Conservation (phyloP, 1,140 invertebrate genomes). For the Drosophila persimilis region DNA sequence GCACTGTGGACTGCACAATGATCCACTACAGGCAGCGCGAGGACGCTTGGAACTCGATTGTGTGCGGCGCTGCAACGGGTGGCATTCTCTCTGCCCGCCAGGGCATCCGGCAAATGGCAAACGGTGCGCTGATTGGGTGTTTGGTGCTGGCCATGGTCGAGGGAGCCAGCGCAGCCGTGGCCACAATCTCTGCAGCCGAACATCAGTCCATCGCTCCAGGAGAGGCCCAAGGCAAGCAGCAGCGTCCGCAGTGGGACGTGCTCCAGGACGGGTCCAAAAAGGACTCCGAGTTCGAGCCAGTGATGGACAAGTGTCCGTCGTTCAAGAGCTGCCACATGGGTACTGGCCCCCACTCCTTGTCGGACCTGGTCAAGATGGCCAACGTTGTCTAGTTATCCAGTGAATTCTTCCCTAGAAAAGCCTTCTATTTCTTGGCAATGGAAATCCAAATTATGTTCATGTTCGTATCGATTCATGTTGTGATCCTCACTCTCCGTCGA, state of each 20-base stretch:
- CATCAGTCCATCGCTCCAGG: background rate
- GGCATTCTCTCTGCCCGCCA: slow-evolving; percentile 63
- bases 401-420: background rate
- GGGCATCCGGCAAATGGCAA: slow-evolving; percentile 66
- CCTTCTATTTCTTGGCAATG: background rate
- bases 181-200: slow-evolving; percentile 63
- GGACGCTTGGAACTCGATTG: slow-evolving; percentile 68
- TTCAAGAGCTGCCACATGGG: slow-evolving; percentile 4
- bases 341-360: slow-evolving; percentile 23
- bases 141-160: slow-evolving; percentile 65
- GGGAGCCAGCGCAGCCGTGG: slow-evolving; percentile 57
- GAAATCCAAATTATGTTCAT: slow-evolving; percentile 50
- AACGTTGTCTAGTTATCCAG: slow-evolving; percentile 37
- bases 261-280: background rate
- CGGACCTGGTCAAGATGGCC: slow-evolving; percentile 51
- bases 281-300: slow-evolving; percentile 38
- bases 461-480: background rate
- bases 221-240: background rate
- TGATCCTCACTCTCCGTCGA: too few species aligned
- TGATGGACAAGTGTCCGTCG: slow-evolving; percentile 46
- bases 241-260: slow-evolving; percentile 52
- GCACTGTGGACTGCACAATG: slow-evolving; percentile 64
- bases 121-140: slow-evolving; percentile 64
- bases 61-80: slow-evolving; percentile 63
- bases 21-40: slow-evolving; percentile 55